A percentile compares a stretch with the other conserved stretches of the same genome.
phyloP scores from a whole-genome alignment of 2,797 vertebrate species.

The Dendrocincla fuliginosa region DNA sequence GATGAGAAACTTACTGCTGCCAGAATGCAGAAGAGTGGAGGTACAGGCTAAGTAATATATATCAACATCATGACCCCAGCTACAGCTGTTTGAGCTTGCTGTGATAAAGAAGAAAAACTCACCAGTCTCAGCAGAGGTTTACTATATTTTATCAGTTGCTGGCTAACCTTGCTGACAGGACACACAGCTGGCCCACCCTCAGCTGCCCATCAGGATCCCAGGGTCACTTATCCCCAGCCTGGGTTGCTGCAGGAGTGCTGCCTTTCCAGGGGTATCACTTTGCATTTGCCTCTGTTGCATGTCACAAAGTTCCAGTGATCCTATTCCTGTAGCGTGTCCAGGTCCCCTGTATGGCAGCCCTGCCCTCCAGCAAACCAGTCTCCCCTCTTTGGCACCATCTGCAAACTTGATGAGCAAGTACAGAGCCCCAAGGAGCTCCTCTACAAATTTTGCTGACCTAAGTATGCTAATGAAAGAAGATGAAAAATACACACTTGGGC shows the following conservation, averaged over 20 bases:
- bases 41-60: neutral
- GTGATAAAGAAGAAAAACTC: neutral
- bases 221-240: neutral
- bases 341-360: neutral
- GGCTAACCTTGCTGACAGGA: neutral
- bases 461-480: neutral
- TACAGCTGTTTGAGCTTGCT: accelerated
- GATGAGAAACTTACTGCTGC: neutral
- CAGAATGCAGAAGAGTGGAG: neutral
- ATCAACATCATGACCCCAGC: accelerated
- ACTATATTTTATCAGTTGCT: neutral
- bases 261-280: neutral
- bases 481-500: neutral
- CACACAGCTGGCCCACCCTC: neutral
- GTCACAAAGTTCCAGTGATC: neutral
- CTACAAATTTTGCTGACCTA: neutral
- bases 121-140: neutral
- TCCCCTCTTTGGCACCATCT: neutral
- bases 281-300: neutral
- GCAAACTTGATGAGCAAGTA: neutral
- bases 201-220: neutral
- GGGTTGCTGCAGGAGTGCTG: neutral
- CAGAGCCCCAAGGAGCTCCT: neutral
- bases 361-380: neutral
- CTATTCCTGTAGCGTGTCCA: neutral